Percentiles rank a stretch among this genome's conserved stretches.
phyloP scores from a whole-genome alignment of 2,888 invertebrate species.

The Galerucella calmariensis region DNA sequence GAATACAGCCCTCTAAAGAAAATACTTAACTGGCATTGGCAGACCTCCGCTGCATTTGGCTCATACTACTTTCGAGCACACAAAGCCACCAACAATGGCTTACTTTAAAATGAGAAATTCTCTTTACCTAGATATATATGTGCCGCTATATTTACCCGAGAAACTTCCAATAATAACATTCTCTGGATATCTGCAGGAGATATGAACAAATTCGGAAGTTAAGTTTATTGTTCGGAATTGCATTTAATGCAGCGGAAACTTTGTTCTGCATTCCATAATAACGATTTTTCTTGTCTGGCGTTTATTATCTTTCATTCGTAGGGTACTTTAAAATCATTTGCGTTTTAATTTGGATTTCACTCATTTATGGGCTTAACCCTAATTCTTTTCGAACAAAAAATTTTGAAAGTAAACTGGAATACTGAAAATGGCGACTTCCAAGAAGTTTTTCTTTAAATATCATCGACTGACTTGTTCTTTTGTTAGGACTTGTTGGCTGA shows the following conservation, averaged over 20 bases:
- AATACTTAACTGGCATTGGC: conserved; percentile 27
- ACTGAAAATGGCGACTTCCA: too few relatives aligned
- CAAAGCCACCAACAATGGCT: conserved; percentile 27
- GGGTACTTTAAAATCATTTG: too few relatives aligned
- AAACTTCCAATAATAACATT: conserved; percentile 31
- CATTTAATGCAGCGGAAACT: conserved; percentile 4
- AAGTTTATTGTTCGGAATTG: conserved; percentile 13
- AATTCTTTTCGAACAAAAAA: too few relatives aligned
- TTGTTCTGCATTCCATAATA: not conserved
- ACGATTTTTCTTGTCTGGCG: not conserved
- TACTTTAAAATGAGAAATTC: conserved; percentile 31
- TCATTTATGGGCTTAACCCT: too few relatives aligned
- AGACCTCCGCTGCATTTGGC: conserved; percentile 28
- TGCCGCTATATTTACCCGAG: conserved; percentile 12
- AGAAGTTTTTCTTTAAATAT: too few relatives aligned
- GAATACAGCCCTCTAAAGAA: conserved; percentile 30
- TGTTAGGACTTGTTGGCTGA: too few relatives aligned
- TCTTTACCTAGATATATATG: conserved; percentile 24
- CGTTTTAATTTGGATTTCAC: too few relatives aligned
- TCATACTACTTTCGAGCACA: conserved; percentile 17
- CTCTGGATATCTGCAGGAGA: conserved; percentile 22
- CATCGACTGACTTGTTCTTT: too few relatives aligned
- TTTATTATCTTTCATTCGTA: not conserved
- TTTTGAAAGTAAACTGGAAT: too few relatives aligned
- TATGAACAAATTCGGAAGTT: conserved; percentile 18